phyloP scores from a whole-genome alignment of 2,113 vertebrate genomes.

The Chionomys nivalis region DNA sequence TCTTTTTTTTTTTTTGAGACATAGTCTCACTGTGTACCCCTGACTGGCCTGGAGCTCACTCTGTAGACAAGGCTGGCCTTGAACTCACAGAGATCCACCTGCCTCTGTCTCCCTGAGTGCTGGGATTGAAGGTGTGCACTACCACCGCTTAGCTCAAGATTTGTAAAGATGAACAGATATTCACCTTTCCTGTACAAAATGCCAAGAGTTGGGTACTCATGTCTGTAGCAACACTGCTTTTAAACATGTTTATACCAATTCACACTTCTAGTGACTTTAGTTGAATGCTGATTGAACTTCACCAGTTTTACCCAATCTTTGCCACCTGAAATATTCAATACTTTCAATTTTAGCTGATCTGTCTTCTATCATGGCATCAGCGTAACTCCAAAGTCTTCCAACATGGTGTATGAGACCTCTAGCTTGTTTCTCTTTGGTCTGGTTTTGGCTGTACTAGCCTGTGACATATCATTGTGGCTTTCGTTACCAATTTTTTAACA shows the following conservation, averaged over 20 bases:
- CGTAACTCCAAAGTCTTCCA: not conserved
- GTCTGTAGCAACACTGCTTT: not conserved
- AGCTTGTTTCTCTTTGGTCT: not conserved
- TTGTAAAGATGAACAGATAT: not conserved
- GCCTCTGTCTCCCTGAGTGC: not conserved
- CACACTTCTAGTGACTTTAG: not conserved
- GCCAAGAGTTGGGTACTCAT: not conserved
- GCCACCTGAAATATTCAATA: not conserved
- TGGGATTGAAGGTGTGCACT: not conserved
- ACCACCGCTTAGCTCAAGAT: not conserved
- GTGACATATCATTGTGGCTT: not conserved
- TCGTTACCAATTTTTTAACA: not conserved
- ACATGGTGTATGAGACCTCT: not conserved
- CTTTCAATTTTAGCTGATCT: not conserved
- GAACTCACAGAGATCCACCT: not conserved
- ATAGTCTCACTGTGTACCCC: not conserved
- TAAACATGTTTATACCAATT: not conserved
- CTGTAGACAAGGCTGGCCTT: not conserved
- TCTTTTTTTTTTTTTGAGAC: not conserved
- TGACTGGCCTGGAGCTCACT: not conserved
- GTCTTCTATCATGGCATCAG: not conserved
- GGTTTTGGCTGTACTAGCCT: not conserved
- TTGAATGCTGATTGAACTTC: too few relatives aligned
- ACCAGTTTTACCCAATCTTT: not conserved
- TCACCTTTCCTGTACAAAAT: not conserved